Evolutionary conservation across 2,797 vertebrate genomes (phyloP).

Genomic region (Phalanger gymnotis): DNA sequence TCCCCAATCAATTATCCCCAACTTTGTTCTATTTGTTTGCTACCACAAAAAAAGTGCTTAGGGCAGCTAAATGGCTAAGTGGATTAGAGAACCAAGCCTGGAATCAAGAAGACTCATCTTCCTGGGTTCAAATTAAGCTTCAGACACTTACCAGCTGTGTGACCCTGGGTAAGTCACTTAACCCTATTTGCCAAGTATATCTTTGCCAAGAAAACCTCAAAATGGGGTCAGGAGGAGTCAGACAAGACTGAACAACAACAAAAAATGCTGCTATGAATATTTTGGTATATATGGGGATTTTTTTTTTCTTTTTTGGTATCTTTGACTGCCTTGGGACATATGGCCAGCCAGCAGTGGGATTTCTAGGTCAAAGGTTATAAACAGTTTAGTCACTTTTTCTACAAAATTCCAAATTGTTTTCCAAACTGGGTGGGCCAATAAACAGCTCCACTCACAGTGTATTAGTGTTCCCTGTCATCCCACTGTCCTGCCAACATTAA

Average conservation of each 20-base stretch:
- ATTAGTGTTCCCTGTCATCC: neutral
- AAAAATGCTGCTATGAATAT: neutral
- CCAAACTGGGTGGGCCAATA: neutral
- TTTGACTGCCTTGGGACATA: neutral
- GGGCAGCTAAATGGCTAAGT: too few relatives aligned
- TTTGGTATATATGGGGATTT: neutral
- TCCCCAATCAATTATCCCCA: too few relatives aligned
- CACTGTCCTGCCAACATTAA: neutral
- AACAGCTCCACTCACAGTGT: neutral
- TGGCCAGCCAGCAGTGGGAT: neutral
- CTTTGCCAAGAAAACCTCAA: neutral
- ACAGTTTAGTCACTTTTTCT: neutral
- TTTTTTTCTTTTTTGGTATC: neutral
- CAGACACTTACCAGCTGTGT: too few relatives aligned
- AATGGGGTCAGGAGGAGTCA: neutral
- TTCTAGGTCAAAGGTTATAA: neutral
- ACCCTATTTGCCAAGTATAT: too few relatives aligned
- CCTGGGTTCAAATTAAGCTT: too few relatives aligned
- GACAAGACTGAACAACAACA: neutral
- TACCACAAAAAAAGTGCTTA: too few relatives aligned
- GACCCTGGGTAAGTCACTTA: too few relatives aligned
- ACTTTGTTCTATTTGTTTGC: too few relatives aligned
- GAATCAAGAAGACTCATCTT: too few relatives aligned
- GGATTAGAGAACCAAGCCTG: too few relatives aligned
- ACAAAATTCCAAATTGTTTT: neutral